Base-by-base conservation (phyloP, 2,113 vertebrate species). In the Trachemys scripta region DNA sequence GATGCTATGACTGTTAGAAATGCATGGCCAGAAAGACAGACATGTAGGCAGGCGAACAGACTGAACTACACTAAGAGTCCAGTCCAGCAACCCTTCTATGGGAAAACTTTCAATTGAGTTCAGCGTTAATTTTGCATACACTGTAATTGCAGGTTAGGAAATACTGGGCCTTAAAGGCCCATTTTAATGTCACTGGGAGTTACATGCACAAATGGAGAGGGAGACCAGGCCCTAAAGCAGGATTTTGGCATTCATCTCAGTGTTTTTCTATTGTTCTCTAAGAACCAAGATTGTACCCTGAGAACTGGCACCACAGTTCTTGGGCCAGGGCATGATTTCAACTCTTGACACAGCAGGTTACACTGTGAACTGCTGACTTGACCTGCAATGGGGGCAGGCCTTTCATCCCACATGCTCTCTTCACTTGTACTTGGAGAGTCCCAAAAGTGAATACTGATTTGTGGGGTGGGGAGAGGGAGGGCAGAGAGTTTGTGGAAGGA, bases 191-290 rank as follows among this genome's bases (percentile, higher is more conserved):
- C 93, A 92, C 82, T 94, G 83, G 92, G 85, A 96, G 95, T 97
- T 98, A 95, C 82, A 90, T 82, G 78, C 88, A 86, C 89, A 97
- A 96, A 92, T n/a, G 17, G 96, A 96, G 85, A 94, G 92, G 94
- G 57, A 93, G 88, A 79, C 95, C 90, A 87, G 94, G 65, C 90
- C 94, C 87, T 93, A 89, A 75, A 97, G 91, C 85, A 94, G 91
- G 84, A 95, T 50, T 59, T 16, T 92, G 87, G 93, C 95, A 97
- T 93, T 93, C 84, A 93, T 81, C 35, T 93, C 76, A 31, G 93
- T 95, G 56, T 59, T 96, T 93, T 94, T 93, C 96, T 93, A 82
- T 89, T 94, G 80, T 47, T 88, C 84, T 72, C 0, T 0, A 92
- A 92, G 95, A 96, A 49, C 2, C 35, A 84, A 65, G 78, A 38